phyloP scores from a whole-genome alignment of 2,113 vertebrate species.

The Leuciscus idus region DNA sequence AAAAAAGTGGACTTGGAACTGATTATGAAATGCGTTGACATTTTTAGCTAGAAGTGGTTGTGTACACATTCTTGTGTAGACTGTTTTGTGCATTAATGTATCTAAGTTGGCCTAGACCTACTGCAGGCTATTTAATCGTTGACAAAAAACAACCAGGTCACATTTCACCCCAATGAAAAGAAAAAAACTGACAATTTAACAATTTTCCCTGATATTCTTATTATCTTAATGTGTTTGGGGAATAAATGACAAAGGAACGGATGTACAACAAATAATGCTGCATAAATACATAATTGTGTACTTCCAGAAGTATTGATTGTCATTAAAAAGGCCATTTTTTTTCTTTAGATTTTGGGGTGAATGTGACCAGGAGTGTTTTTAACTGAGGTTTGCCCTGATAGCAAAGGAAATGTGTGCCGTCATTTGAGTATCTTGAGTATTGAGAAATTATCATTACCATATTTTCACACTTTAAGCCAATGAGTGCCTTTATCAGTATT shows the following conservation, averaged over 20 bases:
- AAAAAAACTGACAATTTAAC: not conserved
- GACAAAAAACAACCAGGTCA: not conserved
- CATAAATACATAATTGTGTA: not conserved
- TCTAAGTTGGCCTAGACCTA: not conserved
- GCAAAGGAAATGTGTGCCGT: not conserved
- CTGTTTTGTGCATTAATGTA: not conserved
- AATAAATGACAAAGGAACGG: too few species aligned
- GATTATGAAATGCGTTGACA: not conserved
- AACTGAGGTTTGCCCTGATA: not conserved
- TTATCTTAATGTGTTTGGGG: not conserved
- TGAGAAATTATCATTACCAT: not conserved
- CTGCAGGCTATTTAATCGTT: not conserved
- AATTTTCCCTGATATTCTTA: not conserved
- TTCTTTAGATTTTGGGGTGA: not conserved
- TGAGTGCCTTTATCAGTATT: slow-evolving; percentile 18
- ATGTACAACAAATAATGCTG: not conserved
- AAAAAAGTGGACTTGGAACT: not conserved
- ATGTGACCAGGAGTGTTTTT: not conserved
- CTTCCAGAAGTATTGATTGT: not conserved
- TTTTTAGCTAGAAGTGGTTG: not conserved
- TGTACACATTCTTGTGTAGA: not conserved
- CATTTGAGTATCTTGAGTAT: not conserved
- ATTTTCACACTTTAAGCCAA: slow-evolving; percentile 30
- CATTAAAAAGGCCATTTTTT: not conserved
- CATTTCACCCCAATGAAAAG: not conserved